Evolutionary conservation across 37 sponge, comb jelly and placozoan genomes (phyloP), one percentile per base, ranked within the genome.

Genomic region (Beroe ovata): DNA sequence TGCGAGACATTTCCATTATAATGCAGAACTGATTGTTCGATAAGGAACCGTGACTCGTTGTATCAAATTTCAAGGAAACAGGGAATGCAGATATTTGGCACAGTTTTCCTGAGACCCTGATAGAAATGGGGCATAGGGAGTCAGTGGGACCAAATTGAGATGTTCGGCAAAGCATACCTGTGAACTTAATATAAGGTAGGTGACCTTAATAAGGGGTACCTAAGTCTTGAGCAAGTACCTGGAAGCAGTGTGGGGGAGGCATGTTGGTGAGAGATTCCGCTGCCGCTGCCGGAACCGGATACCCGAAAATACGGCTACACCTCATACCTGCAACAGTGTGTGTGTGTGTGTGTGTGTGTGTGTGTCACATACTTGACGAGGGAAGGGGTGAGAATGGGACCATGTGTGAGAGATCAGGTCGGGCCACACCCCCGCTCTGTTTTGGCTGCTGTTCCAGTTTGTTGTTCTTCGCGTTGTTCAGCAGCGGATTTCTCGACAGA

Each of bases 341-440:
- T 84, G 18, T 25, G 18, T 32, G n/a, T 16, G 14, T 28, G 21
- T 16, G 18, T 18, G 81, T 14, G n/a, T n/a, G n/a, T n/a, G n/a
- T 23, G 18, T 25, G 23, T 16, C 28, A 69, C 88, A 59, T 39
- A 95, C 95, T 92, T 26, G 64, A 60, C 16, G 91, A 81, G 33
- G 93, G 66, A 30, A 92, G 90, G 0, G 95, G 95, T 64, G 90
- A 92, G 89, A 93, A 97, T 0, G 94, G 92, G 38, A 84, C 88
- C 97, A 95, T 97, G 60, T 97, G 97, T 18, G 91, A 88, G 30
- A 92, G 30, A 88, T 96, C 97, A 0, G 97, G 97, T 60, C 71
- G 64, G 22, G 69, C 89, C 0, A 93, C 89, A 23, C 88, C 64
- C 26, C 59, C 40, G 33, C 60, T 60, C 25, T 32, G 20, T 59